These are phyloP conservation scores for Macquaria australasica DNA, from an alignment of 2,113 vertebrate genomes.

Conservation along the genomic window DNA sequence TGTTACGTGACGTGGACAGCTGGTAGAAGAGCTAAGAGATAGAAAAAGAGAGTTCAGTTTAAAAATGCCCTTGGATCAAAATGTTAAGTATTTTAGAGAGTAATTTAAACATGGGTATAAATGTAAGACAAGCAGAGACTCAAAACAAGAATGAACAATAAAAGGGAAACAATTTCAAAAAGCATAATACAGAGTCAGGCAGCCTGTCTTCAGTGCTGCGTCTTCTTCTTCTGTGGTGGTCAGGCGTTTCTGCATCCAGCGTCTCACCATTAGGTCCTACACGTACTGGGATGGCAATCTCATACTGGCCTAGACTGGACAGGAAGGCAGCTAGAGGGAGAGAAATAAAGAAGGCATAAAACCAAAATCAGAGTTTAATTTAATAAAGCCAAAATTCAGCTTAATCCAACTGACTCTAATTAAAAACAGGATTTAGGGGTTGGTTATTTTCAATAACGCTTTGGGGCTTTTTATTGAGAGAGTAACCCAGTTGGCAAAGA, in stretches of 20 bases:
- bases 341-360: slow-evolving; percentile 43
- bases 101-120: neutral
- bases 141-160: neutral
- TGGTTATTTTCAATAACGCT: slow-evolving; percentile 22
- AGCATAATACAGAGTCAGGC: slow-evolving; percentile 68
- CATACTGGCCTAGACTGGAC: slow-evolving; percentile 94
- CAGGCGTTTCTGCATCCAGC: slow-evolving; percentile 82
- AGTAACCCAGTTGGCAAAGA: slow-evolving; percentile 50
- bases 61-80: neutral
- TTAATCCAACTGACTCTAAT: slow-evolving; percentile 45
- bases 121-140: neutral
- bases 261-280: slow-evolving; percentile 91
- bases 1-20: slow-evolving; percentile 90
- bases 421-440: slow-evolving; percentile 41
- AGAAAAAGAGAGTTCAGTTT: neutral
- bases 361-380: slow-evolving; percentile 23
- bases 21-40: slow-evolving; percentile 91
- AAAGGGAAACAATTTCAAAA: neutral
- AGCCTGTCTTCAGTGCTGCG: slow-evolving; percentile 77
- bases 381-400: slow-evolving; percentile 25
- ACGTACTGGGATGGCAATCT: slow-evolving; percentile 94
- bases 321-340: slow-evolving; percentile 91
- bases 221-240: slow-evolving; percentile 79
- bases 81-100: neutral
- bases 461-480: slow-evolving; percentile 37